Percentiles rank a stretch among this genome's conserved stretches.
Conservation (phyloP, 2,888 invertebrate genomes). For the Pycnomerus fuliginosus region DNA sequence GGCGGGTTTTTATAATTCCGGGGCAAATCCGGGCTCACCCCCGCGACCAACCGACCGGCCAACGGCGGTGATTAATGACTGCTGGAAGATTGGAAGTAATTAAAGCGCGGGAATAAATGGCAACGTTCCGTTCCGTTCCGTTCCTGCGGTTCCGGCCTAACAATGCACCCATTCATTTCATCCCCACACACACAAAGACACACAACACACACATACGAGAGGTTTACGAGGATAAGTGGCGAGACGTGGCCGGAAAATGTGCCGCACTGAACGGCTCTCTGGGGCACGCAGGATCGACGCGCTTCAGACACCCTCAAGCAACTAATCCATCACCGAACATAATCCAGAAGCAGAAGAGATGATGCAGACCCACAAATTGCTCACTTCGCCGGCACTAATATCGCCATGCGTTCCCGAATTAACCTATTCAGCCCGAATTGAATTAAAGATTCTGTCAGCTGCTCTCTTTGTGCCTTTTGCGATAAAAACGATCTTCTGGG, state of each 20-base stretch:
- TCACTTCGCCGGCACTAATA: too few relatives aligned
- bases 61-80: slow-evolving; percentile 53
- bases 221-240: slow-evolving; percentile 18
- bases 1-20: not conserved
- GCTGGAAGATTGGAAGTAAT: slow-evolving; percentile 56
- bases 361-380: too few relatives aligned
- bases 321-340: slow-evolving; percentile 8
- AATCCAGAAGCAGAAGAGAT: too few relatives aligned
- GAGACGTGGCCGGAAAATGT: slow-evolving; percentile 20
- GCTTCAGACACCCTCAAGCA: slow-evolving; percentile 14
- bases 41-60: slow-evolving; percentile 29
- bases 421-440: too few relatives aligned
- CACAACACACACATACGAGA: slow-evolving; percentile 8
- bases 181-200: slow-evolving; percentile 35
- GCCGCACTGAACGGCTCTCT: slow-evolving; percentile 15
- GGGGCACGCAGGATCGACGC: slow-evolving; percentile 14
- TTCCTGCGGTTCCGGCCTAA: slow-evolving; percentile 53
- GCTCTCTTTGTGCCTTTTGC: too few relatives aligned
- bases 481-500: too few relatives aligned
- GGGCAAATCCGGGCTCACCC: slow-evolving; percentile 16
- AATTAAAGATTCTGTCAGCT: too few relatives aligned
- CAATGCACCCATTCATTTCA: slow-evolving; percentile 47
- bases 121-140: slow-evolving; percentile 51
- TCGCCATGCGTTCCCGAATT: too few relatives aligned
- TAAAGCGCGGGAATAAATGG: slow-evolving; percentile 56